Evolutionary conservation across 2,888 invertebrate genomes (phyloP), one percentile per base, ranked within the genome.

Genomic region (Hoplodrina blanda): DNA sequence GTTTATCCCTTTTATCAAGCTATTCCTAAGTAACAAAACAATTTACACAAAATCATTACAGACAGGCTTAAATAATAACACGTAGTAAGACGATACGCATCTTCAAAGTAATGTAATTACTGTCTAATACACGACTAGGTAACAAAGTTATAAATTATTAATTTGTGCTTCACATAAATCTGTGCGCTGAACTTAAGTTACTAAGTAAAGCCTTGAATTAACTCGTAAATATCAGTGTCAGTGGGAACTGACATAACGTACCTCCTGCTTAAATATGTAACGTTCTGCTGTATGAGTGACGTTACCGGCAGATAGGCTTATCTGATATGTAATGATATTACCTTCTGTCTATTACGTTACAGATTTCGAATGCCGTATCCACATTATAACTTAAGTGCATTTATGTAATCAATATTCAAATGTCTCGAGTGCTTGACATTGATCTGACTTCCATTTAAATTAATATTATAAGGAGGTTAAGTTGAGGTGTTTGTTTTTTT

Each of bases 141-240:
- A 64, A 64, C 55, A 49, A 59, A 78, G 65, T 75, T 78, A 61
- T 62, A 78, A 62, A 66, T 73, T 66, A 66, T 66, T 73, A 78
- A 73, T 76, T 73, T 66, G 37, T 54, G 37, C 44, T 62, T 2
- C 44, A 78, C 59, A 55, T 78, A 78, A 74, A 74, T 74, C 64
- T 75, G 52, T 63, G 50, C 62, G n/a, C 78, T 54, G 59, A 78
- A 72, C 63, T 63, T 33, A 46, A 70, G 37, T 62, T 70, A 20
- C 4, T 19, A 15, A 57, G 33, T 52, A 59, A 46, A 77, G 50
- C n/a, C 33, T 54, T 77, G 59, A 63, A 74, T 77, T 60, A 33
- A 57, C 37, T 60, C 20, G 25, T 59, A 52, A 52, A 30, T 63
- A 71, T 53, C 15, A 20, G 17, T 49, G 15, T 19, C 19, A 10